A percentile compares a stretch with the other conserved stretches of the same genome.
Conservation (phyloP, 1,140 invertebrate genomes). For the Cryptotermes secundus region DNA sequence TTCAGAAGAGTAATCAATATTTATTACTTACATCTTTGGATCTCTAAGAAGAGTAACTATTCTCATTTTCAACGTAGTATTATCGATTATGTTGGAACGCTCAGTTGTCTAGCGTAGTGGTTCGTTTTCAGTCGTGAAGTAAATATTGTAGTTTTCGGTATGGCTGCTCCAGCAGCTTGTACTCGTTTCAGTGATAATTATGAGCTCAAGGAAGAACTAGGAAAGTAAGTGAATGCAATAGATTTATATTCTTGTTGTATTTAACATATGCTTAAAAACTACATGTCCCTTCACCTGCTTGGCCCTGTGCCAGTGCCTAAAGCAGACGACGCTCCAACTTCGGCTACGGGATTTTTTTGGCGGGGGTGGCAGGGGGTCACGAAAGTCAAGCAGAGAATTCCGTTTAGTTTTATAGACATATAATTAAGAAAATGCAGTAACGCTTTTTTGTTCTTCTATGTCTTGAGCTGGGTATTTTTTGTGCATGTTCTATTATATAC, state of each 20-base stretch:
- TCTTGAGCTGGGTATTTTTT: neutral
- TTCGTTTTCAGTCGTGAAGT: constrained; percentile 40
- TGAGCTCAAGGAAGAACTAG: constrained; percentile 98
- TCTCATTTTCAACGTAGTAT: constrained; percentile 21
- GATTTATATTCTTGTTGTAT: neutral
- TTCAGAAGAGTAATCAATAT: neutral
- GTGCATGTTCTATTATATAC: neutral
- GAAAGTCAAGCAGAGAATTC: neutral
- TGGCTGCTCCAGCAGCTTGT: constrained; percentile 70
- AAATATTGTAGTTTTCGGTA: constrained; percentile 45
- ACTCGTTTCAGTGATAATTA: constrained; percentile 98
- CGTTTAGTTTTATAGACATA: neutral
- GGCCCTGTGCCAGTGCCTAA: constrained; percentile 4
- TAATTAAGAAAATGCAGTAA: neutral
- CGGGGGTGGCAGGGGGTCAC: neutral
- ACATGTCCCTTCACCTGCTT: constrained; percentile 16
- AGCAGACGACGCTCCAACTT: constrained; percentile 26
- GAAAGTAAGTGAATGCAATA: constrained; percentile 81
- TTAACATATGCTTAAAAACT: neutral
- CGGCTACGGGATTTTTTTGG: constrained; percentile 2
- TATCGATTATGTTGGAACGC: constrained; percentile 34
- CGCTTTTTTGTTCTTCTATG: neutral
- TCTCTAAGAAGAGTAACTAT: neutral
- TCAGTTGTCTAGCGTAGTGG: constrained; percentile 35
- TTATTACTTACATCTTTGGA: neutral